Percentiles rank a stretch among this genome's conserved stretches.
These are phyloP conservation scores for Alauda arvensis DNA, from an alignment of 2,797 vertebrate species.

Conservation along the genomic window DNA sequence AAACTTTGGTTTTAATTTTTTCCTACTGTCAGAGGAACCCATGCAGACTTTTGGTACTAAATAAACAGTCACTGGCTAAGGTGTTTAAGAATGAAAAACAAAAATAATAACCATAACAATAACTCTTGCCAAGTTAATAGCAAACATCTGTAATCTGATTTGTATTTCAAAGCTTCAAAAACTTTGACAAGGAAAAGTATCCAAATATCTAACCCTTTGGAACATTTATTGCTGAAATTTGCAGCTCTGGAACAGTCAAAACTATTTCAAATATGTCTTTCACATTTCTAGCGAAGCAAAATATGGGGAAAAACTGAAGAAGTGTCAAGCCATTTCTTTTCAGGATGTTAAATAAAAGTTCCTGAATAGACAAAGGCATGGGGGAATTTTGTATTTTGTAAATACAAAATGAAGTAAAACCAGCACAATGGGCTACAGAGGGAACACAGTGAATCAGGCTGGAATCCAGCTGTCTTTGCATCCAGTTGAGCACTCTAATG, in stretches of 20 bases:
- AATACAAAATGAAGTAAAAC: background rate
- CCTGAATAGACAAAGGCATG: background rate
- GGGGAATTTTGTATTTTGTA: background rate
- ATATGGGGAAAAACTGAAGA: background rate
- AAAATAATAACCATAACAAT: background rate
- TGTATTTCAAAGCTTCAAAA: background rate
- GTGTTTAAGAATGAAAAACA: background rate
- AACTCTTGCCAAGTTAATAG: background rate
- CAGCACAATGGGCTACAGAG: background rate
- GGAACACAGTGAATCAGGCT: background rate
- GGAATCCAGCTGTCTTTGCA: background rate
- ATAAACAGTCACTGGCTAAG: background rate
- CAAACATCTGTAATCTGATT: background rate
- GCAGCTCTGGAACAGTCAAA: background rate
- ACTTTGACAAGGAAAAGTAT: background rate
- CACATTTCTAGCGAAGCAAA: background rate
- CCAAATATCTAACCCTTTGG: background rate
- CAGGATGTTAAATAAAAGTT: background rate
- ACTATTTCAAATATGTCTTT: background rate
- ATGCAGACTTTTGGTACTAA: background rate
- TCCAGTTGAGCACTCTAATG: background rate
- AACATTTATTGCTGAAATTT: background rate
- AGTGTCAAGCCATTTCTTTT: background rate
- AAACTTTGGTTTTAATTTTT: background rate
- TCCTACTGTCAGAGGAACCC: background rate